These are phyloP conservation scores for Crax fasciolata DNA, from an alignment of 2,797 vertebrate genomes.

Conservation along the genomic window DNA sequence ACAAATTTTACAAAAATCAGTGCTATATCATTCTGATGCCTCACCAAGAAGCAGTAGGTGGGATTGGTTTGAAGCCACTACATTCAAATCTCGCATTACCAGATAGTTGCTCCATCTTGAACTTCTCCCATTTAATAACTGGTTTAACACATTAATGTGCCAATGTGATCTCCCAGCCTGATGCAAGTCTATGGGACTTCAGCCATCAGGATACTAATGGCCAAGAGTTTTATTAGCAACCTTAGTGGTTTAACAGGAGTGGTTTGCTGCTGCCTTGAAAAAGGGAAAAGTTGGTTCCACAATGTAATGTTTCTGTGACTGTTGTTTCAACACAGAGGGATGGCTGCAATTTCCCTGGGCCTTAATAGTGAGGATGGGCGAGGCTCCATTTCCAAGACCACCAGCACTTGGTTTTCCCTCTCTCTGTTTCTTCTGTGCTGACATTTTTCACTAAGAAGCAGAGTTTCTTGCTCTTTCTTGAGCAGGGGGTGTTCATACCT, in stretches of 20 bases:
- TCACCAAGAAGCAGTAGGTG: background rate
- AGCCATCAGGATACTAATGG: background rate
- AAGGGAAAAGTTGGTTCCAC: background rate
- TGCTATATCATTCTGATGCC: background rate
- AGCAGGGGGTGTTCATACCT: background rate
- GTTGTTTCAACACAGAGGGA: background rate
- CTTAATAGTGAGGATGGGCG: background rate
- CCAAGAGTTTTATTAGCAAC: background rate
- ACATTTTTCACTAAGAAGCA: background rate
- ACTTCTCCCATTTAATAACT: background rate
- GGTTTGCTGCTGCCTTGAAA: background rate
- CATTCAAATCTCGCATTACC: background rate
- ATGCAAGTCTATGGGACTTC: background rate
- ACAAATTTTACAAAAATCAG: background rate
- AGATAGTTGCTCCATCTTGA: background rate
- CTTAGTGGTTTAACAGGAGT: background rate
- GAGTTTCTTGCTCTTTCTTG: background rate
- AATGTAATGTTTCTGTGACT: background rate
- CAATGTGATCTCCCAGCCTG: background rate
- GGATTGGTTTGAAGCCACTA: background rate
- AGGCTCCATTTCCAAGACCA: background rate
- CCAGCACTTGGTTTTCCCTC: background rate
- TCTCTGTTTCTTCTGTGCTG: accelerated
- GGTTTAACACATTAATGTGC: background rate
- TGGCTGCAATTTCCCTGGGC: background rate